These are phyloP conservation scores for Coenobita brevimanus DNA, from an alignment of 1,140 invertebrate species.

Conservation along the genomic window DNA sequence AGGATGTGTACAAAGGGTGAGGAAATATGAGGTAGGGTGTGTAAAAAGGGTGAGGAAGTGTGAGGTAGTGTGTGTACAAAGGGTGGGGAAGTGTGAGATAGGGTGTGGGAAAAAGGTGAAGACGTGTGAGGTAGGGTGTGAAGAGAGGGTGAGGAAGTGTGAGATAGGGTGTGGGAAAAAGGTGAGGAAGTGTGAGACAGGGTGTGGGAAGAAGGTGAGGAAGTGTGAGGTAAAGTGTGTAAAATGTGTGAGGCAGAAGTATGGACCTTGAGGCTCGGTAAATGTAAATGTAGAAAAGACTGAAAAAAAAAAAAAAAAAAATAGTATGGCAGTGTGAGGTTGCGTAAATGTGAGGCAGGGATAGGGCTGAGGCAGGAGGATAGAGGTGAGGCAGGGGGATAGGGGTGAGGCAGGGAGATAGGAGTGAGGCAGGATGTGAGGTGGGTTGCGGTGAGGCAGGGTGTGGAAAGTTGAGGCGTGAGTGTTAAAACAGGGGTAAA, in stretches of 20 bases:
- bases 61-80: neutral
- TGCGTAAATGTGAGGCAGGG: too few relatives aligned
- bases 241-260: too few relatives aligned
- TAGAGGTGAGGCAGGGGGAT: too few relatives aligned
- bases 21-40: neutral
- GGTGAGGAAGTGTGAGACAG: neutral
- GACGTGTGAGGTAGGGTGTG: neutral
- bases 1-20: neutral
- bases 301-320: too few relatives aligned
- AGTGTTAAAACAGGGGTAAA: too few relatives aligned
- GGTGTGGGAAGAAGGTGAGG: neutral
- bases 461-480: constrained; percentile 74
- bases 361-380: too few relatives aligned
- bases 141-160: neutral
- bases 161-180: constrained; percentile 8
- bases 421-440: too few relatives aligned
- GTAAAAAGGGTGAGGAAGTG: neutral
- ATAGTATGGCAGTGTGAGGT: too few relatives aligned
- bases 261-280: too few relatives aligned
- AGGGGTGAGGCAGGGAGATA: too few relatives aligned
- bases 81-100: neutral
- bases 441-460: too few relatives aligned
- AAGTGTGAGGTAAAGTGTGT: neutral
- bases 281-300: too few relatives aligned
- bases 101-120: neutral